A percentile compares a stretch with the other conserved stretches of the same genome.
Conservation (phyloP, 1,140 invertebrate genomes). For the Drosophila lacteicornis region DNA sequence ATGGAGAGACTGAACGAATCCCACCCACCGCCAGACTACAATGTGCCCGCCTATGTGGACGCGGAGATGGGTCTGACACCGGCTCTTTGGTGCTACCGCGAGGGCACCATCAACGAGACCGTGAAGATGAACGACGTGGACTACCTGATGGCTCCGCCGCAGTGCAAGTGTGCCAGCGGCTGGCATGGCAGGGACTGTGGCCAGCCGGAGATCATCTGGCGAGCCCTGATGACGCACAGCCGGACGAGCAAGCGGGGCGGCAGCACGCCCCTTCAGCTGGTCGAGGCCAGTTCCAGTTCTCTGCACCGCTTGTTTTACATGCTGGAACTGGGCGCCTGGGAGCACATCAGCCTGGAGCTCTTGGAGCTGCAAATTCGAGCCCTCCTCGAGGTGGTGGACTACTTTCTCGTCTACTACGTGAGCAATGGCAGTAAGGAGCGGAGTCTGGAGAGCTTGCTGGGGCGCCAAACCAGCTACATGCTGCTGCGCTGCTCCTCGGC, state of each 20-base stretch:
- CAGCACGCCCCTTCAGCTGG: conserved; percentile 51
- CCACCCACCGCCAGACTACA: conserved; percentile 49
- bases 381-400: conserved; percentile 87
- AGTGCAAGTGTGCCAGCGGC: conserved; percentile 86
- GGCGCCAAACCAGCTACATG: conserved; percentile 40
- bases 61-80: conserved; percentile 83
- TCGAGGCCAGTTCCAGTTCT: conserved; percentile 82
- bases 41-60: conserved; percentile 49
- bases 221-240: conserved; percentile 86
- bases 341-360: conserved; percentile 86
- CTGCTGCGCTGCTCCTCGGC: conserved; percentile 52
- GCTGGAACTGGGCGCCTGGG: conserved; percentile 85
- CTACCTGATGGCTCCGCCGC: conserved; percentile 64
- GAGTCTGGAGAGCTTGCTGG: conserved; percentile 40
- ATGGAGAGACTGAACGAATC: conserved; percentile 54
- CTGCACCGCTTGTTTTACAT: conserved; percentile 87
- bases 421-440: conserved; percentile 45
- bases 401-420: conserved; percentile 86
- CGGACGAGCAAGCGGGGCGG: conserved; percentile 42
- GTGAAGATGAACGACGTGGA: conserved; percentile 42
- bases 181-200: conserved; percentile 89
- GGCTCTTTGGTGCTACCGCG: conserved; percentile 86
- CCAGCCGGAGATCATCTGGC: conserved; percentile 89
- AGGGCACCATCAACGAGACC: conserved; percentile 85
- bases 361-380: conserved; percentile 88